Base-by-base conservation (phyloP, 2,888 invertebrate species). In the Oscheius myriophilus region DNA sequence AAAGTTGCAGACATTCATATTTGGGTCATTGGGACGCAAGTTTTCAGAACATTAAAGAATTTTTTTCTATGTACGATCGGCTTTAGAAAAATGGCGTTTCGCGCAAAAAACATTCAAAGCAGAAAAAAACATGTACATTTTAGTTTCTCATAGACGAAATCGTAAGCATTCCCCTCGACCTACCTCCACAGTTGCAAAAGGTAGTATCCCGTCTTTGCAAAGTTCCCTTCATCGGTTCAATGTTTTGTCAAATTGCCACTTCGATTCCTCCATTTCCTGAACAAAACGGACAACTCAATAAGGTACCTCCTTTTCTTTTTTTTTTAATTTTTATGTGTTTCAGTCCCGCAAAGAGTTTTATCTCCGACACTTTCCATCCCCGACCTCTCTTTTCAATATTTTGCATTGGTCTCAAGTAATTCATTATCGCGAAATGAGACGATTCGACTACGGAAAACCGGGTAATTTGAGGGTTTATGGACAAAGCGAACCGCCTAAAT, bases 351-450 rank as follows among this genome's bases (percentile, higher is more conserved):
- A 33, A n/a, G 51, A n/a, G 7, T 16, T 63, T 4, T 63, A 52
- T 23, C 21, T 53, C 11, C 18, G 33, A 12, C 51, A 52, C 14
- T 63, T 75, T 25, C 75, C 75, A 23, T 52, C 65, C 0, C 23
- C 64, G 11, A 75, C 75, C 12, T 75, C 75, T 0, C 66, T 68
- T 2, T 14, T 68, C 23, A 75, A 72, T 26, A n/a, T 72, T 39
- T 52, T 75, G 2, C 69, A 72, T 51, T 75, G 72, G 72, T 43
- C 61, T 45, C 75, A 75, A 55, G 54, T 69, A 1, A 70, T 75
- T 64, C 69, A 70, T 49, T 67, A 61, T 51, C 75, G 72, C 49
- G 63, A 70, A 33, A 14, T 75, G 43, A 21, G 68, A 26, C 51
- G 51, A 53, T 26, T 71, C 6, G 71, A 71, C 63, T 51, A 67